Base-by-base conservation (phyloP, 2,888 invertebrate species). In the Stramonita haemastoma region DNA sequence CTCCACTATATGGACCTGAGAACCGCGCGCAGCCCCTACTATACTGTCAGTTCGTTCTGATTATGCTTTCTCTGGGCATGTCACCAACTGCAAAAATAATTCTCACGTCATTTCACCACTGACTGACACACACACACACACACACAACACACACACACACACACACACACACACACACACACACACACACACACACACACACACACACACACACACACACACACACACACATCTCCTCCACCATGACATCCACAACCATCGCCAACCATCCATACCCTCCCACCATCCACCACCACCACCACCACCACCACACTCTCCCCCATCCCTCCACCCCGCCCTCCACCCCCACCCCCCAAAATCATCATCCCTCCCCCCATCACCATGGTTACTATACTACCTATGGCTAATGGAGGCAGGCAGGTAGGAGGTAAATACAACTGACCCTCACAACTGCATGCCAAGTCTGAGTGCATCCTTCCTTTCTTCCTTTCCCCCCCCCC, bases 381-480 rank as follows among this genome's bases (percentile, higher is more conserved):
- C 60, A 60, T 60, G 85, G 32, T 60, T 32, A 85, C 85, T 60
- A 85, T 32, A 85, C 85, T 60, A 85, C 85, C 85, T 85, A 60
- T 60, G 22, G 29, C 19, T 85, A 85, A 85, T 85, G 85, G 85
- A 84, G 56, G 57, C n/a, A 17, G 26, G 36, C 29, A 57, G 57
- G 19, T 5, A n/a, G 84, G 57, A 29, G 84, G 84, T 83, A 83
- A 83, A 46, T 26, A 26, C 26, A 46, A 83, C 36, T 83, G 83
- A 46, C 83, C 83, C 46, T 46, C 46, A 83, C 83, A 46, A 8
- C 46, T 17, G 46, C 36, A 83, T 83, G 83, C 83, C 83, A 83
- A 26, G 6, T 34, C 4, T 83, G 46, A 83, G 83, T 83, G 83
- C 83, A 79, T 26, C n/a, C 60, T 36, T 8, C 17, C 85, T 32